A percentile compares a stretch with the other conserved stretches of the same genome.
phyloP scores from a whole-genome alignment of 2,113 vertebrate genomes.

The Petrocephalus zakoni region DNA sequence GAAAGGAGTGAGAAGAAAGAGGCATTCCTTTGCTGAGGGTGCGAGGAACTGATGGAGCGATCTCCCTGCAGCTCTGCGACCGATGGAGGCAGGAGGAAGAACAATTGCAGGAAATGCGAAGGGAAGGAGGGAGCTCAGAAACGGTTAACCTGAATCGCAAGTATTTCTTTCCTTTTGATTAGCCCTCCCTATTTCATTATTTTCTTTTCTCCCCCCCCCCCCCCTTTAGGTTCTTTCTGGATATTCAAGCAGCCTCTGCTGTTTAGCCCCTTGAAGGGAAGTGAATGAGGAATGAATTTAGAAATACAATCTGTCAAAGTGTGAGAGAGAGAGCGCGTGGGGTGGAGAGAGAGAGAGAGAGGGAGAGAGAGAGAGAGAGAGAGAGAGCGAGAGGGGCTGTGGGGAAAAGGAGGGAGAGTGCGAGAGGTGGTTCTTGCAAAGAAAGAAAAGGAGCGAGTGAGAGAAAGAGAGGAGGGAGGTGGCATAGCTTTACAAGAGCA shows the following conservation, averaged over 20 bases:
- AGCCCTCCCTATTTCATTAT: constrained; percentile 19
- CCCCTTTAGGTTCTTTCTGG: constrained; percentile 5
- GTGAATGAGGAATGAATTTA: constrained; percentile 20
- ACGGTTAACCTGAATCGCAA: constrained; percentile 13
- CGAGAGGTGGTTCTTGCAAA: constrained; percentile 19
- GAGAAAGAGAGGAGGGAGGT: constrained; percentile 27
- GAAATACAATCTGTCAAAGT: constrained; percentile 27
- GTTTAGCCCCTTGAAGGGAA: constrained; percentile 14
- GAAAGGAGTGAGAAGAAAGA: constrained; percentile 38
- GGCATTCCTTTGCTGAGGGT: constrained; percentile 33
- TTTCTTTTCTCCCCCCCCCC: background rate
- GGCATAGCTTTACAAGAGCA: constrained; percentile 68
- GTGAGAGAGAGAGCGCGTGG: constrained; percentile 20
- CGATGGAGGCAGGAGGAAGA: constrained; percentile 6
- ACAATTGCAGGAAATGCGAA: constrained; percentile 39
- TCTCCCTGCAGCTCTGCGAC: constrained; percentile 16
- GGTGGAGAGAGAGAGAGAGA: constrained; percentile 24
- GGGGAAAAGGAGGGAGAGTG: constrained; percentile 25
- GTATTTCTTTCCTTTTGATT: constrained; percentile 14
- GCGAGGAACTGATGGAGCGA: constrained; percentile 31
- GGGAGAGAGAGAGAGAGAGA: constrained; percentile 21
- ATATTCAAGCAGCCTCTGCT: constrained; percentile 13
- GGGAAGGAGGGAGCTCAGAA: constrained; percentile 28
- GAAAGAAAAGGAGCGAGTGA: constrained; percentile 46
- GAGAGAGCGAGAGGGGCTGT: constrained; percentile 33